Evolutionary conservation across 1,140 invertebrate genomes (phyloP), one percentile per base, ranked within the genome.

Genomic region (Calephelis nemesis): DNA sequence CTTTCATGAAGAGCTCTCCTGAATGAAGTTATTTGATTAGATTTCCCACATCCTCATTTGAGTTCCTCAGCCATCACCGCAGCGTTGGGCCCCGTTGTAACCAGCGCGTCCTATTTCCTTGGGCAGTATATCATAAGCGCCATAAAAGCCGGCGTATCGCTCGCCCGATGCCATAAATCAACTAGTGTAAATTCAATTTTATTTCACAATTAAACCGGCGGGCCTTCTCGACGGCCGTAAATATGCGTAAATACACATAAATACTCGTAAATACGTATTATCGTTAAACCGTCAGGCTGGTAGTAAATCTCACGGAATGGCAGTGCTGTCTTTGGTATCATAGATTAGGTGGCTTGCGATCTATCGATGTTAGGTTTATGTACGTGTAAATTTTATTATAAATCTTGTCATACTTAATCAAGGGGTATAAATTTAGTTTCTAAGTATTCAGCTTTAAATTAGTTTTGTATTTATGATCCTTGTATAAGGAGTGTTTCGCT

Each of bases 141-240:
- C 76, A 74, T 84, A 80, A 84, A 80, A 67, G 70, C 74, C 13
- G 54, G 15, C 54, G 74, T 77, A 83, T 79, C 82, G 77, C 66
- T 62, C 49, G 71, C 49, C 68, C 72, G 65, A 64, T 72, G 66
- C 10, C 71, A 69, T 88, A 87, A 86, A 85, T 88, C 86, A 83
- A 76, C 69, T 78, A 78, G 75, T 79, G 83, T 92, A 91, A 92
- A 92, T 92, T 91, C 82, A 83, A 87, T 90, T 92, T 92, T 90
- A 92, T 92, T 88, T 82, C 85, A 87, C 90, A 91, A 92, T 91
- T 89, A 91, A 92, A 88, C 84, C 80, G 81, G 76, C 83, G 78
- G 75, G 83, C 87, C 89, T 91, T 89, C 87, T 81, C 82, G 85
- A 72, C 84, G 77, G 74, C 79, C 84, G 76, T 87, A 87, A 86